Percentiles rank a stretch among this genome's conserved stretches.
Conservation (phyloP, 2,113 vertebrate species). For the Paralichthys olivaceus region DNA sequence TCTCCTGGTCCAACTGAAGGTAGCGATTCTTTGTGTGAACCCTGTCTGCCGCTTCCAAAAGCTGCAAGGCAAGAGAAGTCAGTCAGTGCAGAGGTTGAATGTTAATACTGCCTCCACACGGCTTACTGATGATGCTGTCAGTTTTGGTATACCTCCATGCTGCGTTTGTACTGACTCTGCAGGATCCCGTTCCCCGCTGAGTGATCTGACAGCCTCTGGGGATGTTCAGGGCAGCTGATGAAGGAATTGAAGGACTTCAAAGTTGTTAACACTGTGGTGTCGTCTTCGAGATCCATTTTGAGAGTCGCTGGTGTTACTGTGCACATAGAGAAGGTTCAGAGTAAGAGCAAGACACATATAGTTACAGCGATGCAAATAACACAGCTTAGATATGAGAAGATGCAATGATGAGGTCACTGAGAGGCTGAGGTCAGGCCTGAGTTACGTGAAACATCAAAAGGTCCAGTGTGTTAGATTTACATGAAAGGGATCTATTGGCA, state of each 20-base stretch:
- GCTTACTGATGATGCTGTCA: not conserved
- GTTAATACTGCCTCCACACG: not conserved
- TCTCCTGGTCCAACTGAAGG: slow-evolving; percentile 92
- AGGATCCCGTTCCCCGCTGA: slow-evolving; percentile 74
- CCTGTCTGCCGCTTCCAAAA: slow-evolving; percentile 90
- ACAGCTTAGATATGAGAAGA: too few relatives aligned
- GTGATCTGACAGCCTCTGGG: slow-evolving; percentile 56
- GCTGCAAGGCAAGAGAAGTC: slow-evolving; percentile 64
- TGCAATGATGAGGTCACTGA: too few relatives aligned
- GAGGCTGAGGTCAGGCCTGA: too few relatives aligned
- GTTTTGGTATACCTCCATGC: slow-evolving; percentile 85
- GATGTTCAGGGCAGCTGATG: slow-evolving; percentile 78
- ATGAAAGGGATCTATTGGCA: too few relatives aligned
- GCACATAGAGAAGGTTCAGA: not conserved
- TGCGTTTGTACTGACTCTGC: slow-evolving; percentile 89
- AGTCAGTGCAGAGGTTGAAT: not conserved
- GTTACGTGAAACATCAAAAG: too few relatives aligned
- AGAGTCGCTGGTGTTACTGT: not conserved
- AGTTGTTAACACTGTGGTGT: slow-evolving; percentile 90
- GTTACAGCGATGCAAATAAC: not conserved
- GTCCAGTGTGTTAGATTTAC: too few relatives aligned
- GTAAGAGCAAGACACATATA: not conserved
- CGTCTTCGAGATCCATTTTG: slow-evolving; percentile 84
- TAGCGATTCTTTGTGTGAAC: slow-evolving; percentile 88
- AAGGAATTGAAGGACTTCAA: slow-evolving; percentile 92